Conservation (phyloP, 1,140 invertebrate species). For the Zophobas atratus region DNA sequence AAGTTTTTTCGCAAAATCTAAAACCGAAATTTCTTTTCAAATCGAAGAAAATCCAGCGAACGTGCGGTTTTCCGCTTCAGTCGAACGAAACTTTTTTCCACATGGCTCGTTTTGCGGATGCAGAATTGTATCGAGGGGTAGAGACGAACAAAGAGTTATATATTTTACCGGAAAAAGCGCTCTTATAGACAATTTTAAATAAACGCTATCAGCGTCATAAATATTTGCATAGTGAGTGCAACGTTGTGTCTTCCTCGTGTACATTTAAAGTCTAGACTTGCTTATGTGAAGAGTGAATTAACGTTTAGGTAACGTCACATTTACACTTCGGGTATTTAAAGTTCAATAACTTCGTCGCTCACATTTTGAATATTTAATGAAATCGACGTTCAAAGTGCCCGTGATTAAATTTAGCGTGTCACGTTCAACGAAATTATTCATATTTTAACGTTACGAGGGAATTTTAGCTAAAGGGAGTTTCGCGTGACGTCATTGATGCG, state of each 20-base stretch:
- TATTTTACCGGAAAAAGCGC: slow-evolving; percentile 16
- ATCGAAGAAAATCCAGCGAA: too few relatives aligned
- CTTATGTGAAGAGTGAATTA: slow-evolving; percentile 16
- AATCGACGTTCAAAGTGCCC: slow-evolving; percentile 12
- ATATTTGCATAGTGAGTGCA: slow-evolving; percentile 28
- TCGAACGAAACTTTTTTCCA: slow-evolving; percentile 1
- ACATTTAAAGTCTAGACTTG: slow-evolving; percentile 23
- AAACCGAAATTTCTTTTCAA: too few relatives aligned
- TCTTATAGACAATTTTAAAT: slow-evolving; percentile 35
- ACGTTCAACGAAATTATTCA: slow-evolving; percentile 32
- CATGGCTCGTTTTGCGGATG: slow-evolving; percentile 27
- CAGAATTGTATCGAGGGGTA: slow-evolving; percentile 11
- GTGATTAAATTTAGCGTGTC: slow-evolving; percentile 6
- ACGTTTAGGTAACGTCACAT: slow-evolving; percentile 27
- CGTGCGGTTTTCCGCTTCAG: background rate
- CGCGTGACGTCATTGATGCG: background rate
- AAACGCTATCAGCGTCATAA: slow-evolving; percentile 18
- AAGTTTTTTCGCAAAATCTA: too few relatives aligned
- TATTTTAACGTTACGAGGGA: slow-evolving; percentile 4
- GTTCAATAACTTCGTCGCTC: slow-evolving; percentile 25
- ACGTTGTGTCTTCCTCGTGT: slow-evolving; percentile 2
- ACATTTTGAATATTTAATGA: slow-evolving; percentile 40
- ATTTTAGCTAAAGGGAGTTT: background rate
- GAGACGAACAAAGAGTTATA: slow-evolving; percentile 9
- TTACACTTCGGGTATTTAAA: slow-evolving; percentile 32